Conservation (phyloP, 2,888 invertebrate genomes). For the Phengaris arion region DNA sequence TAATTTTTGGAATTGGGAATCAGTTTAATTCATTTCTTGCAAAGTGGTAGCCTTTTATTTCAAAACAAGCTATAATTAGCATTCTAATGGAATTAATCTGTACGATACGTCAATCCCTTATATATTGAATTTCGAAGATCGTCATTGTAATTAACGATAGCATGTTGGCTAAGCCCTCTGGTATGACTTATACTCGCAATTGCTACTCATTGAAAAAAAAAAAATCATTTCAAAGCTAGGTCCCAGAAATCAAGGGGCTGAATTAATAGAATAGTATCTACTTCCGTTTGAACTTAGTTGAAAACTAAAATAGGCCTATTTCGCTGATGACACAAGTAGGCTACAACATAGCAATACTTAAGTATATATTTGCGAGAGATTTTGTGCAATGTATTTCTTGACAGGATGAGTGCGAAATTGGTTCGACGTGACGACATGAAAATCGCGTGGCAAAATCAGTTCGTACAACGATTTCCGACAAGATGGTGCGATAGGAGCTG, state of each 20-base stretch:
- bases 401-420: slow-evolving; percentile 37
- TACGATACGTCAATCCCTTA: too few species aligned
- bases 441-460: background rate
- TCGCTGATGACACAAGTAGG: slow-evolving; percentile 36
- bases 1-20: slow-evolving; percentile 53
- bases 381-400: slow-evolving; percentile 33
- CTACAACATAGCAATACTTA: slow-evolving; percentile 34
- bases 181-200: background rate
- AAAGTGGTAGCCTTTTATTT: background rate
- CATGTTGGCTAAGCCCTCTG: too few species aligned
- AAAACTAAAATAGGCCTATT: slow-evolving; percentile 16
- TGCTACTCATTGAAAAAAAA: background rate
- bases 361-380: slow-evolving; percentile 31
- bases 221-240: background rate
- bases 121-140: too few species aligned
- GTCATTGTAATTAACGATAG: too few species aligned
- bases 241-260: background rate
- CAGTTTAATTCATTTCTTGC: slow-evolving; percentile 30
- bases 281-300: too few species aligned
- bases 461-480: background rate
- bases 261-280: background rate
- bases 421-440: background rate
- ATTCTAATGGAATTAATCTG: background rate
- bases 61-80: slow-evolving; percentile 30
- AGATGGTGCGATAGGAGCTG: slow-evolving; percentile 31